Conservation (phyloP, 2,888 invertebrate genomes). For the Aethes cnicana region DNA sequence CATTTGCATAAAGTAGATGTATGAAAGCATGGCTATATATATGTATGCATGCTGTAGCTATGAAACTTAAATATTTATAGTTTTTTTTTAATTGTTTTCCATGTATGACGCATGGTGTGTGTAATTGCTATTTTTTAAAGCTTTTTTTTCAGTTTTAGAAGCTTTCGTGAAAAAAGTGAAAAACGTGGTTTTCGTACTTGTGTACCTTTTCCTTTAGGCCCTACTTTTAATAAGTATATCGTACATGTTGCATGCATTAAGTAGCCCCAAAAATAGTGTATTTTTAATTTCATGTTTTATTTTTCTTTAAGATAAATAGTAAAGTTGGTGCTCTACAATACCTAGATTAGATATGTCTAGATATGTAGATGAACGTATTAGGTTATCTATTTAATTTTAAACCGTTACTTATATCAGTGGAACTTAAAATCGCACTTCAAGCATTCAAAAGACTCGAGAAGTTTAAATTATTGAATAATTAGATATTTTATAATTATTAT, state of each 20-base stretch:
- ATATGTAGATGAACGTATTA: too few relatives aligned
- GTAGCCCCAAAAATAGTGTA: background rate
- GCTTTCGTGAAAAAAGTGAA: conserved; percentile 2
- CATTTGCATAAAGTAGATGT: too few relatives aligned
- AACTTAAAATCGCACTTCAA: too few relatives aligned
- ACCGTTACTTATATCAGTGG: too few relatives aligned
- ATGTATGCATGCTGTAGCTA: conserved; percentile 22
- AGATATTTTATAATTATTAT: too few relatives aligned
- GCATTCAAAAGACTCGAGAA: too few relatives aligned
- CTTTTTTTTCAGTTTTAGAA: conserved; percentile 18
- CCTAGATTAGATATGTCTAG: too few relatives aligned
- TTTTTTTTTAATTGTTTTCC: background rate
- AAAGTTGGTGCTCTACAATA: too few relatives aligned
- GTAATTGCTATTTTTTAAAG: conserved; percentile 24
- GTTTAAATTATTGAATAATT: too few relatives aligned
- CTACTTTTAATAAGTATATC: background rate
- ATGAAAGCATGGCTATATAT: conserved; percentile 18
- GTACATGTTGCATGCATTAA: conserved; percentile 21
- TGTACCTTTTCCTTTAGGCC: conserved; percentile 5
- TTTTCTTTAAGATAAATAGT: too few relatives aligned
- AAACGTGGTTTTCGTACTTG: background rate
- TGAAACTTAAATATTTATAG: background rate
- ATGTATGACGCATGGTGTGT: conserved; percentile 17
- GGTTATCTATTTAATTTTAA: too few relatives aligned
- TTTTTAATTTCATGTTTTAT: too few relatives aligned